Conservation (phyloP, 2,797 vertebrate genomes). For the Hippopotamyrus pictus region DNA sequence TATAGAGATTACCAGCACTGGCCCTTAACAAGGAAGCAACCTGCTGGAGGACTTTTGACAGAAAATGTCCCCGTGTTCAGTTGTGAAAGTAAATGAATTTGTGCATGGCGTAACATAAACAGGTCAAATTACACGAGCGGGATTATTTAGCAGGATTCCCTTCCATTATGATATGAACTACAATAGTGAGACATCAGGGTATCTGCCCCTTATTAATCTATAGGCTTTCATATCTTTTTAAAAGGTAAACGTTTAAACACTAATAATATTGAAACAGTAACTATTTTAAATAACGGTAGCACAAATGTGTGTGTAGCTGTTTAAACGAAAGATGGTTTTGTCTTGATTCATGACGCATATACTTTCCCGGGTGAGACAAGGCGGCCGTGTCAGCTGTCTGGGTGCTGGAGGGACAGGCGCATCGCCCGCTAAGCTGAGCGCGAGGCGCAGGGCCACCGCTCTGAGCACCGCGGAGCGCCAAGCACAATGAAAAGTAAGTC, state of each 20-base stretch:
- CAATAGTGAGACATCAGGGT: neutral
- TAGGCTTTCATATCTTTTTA: neutral
- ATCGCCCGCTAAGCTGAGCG: neutral
- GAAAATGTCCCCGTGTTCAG: neutral
- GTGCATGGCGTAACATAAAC: neutral
- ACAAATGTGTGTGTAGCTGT: neutral
- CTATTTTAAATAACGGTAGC: neutral
- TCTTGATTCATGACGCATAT: neutral
- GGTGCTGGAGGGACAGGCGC: neutral
- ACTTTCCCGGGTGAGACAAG: neutral
- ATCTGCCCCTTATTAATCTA: neutral
- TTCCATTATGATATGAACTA: neutral
- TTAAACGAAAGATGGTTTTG: neutral
- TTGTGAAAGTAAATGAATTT: neutral
- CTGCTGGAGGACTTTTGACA: neutral
- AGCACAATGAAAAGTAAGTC: neutral
- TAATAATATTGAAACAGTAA: neutral
- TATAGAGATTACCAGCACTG: neutral
- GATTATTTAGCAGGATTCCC: neutral
- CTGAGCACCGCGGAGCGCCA: neutral
- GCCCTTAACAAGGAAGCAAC: neutral
- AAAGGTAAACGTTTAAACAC: neutral
- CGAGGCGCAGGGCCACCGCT: neutral
- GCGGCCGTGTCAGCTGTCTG: neutral
- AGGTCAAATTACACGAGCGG: neutral